Base-by-base conservation (phyloP, 2,888 invertebrate genomes). In the Caenorhabditis sulstoni region DNA sequence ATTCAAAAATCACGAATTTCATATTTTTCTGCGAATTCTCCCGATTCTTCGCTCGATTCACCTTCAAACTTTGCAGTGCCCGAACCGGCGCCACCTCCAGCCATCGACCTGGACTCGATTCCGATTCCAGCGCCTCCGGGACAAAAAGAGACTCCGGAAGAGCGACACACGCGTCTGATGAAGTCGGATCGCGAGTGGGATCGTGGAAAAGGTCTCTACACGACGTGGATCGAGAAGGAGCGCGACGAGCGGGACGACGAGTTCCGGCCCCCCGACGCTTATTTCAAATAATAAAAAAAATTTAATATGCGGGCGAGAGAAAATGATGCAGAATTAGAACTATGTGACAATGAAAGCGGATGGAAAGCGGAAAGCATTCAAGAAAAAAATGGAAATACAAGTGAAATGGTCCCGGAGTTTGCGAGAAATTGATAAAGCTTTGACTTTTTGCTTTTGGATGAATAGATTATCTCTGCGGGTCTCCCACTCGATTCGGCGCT, bases 191-290 rank as follows among this genome's bases (percentile, higher is more conserved):
- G 88, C 9, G 88, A 88, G 61, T 88, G 88, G 88, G 88, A 88
- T 53, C 74, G 83, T 12, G 87, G 85, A 41, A 87, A 87, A 52
- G 81, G 76, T 8, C 41, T 57, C 11, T 85, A 84, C 80, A 78
- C 66, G 12, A 65, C 62, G 3, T 87, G 87, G 87, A 83, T 87
- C 49, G 80, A 81, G 53, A 79, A 81, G 52, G 81, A 87, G 57
- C 80, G 87, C 16, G 86, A 86, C 22, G 85, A 87, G n/a, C 81
- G 88, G 3, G 84, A 88, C 53, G 87, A 88, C 37, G 87, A 88
- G 16, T 88, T 88, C 64, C 29, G 73, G 20, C 88, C 88, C 8
- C 88, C 88, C 0, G 68, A 78, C 29, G 85, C 77, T 9, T 88
- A 88, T 58, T 81, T 52, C 14, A 3, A 41, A 4, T 41, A 14